Evolutionary conservation across 2,113 vertebrate genomes (phyloP), one percentile per base, ranked within the genome.

Genomic region (Camelus dromedarius): DNA sequence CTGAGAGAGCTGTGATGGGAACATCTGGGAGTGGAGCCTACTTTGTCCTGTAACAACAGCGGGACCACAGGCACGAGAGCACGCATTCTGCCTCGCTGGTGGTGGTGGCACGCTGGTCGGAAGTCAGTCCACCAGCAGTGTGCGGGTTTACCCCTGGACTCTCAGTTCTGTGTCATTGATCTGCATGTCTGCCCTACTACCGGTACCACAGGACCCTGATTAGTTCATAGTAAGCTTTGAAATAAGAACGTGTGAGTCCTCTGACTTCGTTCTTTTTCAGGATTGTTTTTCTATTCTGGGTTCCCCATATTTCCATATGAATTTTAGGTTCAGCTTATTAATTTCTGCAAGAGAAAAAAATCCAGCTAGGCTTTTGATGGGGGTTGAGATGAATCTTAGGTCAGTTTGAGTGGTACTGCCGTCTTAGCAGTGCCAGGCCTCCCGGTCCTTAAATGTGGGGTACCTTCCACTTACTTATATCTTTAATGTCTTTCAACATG

Each of bases 11-110:
- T 7, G 0, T 4, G 5, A 19, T 5, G 52, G 26, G 13, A 26
- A 1, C 0, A 0, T 16, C 54, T 6, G 15, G 0, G 32, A 26
- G 12, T 4, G 32, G 26, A 26, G 66, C 56, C 82, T 3, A 1
- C 62, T 52, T 13, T 5, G 7, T n/a, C 7, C 26, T 0, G 2
- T 8, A 12, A 32, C n/a, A 2, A 3, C 3, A 3, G 15, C 14
- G 66, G 16, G 46, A 3, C 24, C 0, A 0, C 81, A 0, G 10
- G 8, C 38, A 4, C 52, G 15, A 32, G 50, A 1, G 42, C 30
- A 1, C 6, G 14, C 66, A 11, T 19, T 58, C 82, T 81, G 30
- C 50, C 9, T 77, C 6, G 0, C 6, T 22, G 3, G 4, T 0
- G 15, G 52, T 2, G 28, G 18, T 9, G 30, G 26, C 1, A 7